Percentiles rank a stretch among this genome's conserved stretches.
Conservation (phyloP, 2,797 vertebrate genomes). For the Heliangelus exortis region DNA sequence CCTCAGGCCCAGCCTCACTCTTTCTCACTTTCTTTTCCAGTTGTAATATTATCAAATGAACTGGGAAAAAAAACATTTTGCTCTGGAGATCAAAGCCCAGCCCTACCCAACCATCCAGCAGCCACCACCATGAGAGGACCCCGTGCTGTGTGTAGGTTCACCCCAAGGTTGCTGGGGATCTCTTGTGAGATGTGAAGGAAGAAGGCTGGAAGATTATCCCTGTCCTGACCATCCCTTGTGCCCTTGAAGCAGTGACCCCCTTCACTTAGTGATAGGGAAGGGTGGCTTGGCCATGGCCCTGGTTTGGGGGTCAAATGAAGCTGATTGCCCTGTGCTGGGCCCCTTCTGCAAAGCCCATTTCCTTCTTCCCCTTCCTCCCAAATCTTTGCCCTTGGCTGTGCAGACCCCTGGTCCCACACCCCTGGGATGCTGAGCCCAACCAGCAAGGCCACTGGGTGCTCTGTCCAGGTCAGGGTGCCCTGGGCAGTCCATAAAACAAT, state of each 20-base stretch:
- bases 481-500: neutral
- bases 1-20: neutral
- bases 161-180: neutral
- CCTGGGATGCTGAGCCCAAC: neutral
- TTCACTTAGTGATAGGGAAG: neutral
- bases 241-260: neutral
- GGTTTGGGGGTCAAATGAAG: neutral
- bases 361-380: neutral
- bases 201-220: slow-evolving; percentile 15
- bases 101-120: neutral
- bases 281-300: neutral
- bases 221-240: neutral
- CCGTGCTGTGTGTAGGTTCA: neutral
- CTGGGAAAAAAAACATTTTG: neutral
- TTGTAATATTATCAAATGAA: neutral
- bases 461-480: rapidly evolving
- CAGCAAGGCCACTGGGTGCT: neutral
- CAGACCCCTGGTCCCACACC: neutral
- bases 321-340: neutral
- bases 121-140: neutral
- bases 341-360: neutral
- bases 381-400: neutral
- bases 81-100: slow-evolving; percentile 48
- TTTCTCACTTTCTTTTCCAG: slow-evolving; percentile 57
- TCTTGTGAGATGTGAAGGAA: slow-evolving; percentile 26